These are phyloP conservation scores for Apistogramma diplotaenia DNA, from an alignment of 2,113 vertebrate species.

Conservation along the genomic window DNA sequence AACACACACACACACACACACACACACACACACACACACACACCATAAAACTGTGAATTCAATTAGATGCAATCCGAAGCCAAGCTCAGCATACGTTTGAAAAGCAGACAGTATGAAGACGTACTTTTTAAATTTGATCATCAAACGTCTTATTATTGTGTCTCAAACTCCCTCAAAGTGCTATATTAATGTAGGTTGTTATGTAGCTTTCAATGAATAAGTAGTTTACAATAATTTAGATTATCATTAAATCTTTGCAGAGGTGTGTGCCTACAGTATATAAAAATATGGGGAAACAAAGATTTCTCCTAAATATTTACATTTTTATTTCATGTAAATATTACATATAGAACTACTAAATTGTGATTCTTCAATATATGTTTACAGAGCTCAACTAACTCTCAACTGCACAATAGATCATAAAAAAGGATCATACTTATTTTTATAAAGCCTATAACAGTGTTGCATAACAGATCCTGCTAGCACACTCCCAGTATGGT, in stretches of 20 bases:
- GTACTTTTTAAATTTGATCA: neutral
- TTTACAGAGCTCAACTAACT: neutral
- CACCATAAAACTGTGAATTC: slow-evolving; percentile 24
- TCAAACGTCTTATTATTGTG: slow-evolving; percentile 22
- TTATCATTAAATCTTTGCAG: neutral
- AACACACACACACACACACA: too few relatives aligned
- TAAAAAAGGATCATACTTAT: too few relatives aligned
- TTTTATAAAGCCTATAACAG: neutral
- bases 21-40: neutral
- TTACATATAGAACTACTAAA: neutral
- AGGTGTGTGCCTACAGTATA: neutral
- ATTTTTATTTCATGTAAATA: neutral
- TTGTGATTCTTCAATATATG: neutral
- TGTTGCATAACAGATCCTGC: neutral
- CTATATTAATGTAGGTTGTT: neutral
- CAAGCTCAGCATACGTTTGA: neutral
- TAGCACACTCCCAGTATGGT: neutral
- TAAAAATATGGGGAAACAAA: neutral
- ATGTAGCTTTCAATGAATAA: neutral
- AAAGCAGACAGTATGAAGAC: neutral
- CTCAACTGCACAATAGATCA: too few relatives aligned
- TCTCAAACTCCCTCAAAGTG: neutral
- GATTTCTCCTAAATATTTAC: neutral
- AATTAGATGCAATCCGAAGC: slow-evolving; percentile 13
- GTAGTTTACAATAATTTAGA: neutral